phyloP scores from a whole-genome alignment of 2,113 vertebrate species.

The Mesitornis unicolor region DNA sequence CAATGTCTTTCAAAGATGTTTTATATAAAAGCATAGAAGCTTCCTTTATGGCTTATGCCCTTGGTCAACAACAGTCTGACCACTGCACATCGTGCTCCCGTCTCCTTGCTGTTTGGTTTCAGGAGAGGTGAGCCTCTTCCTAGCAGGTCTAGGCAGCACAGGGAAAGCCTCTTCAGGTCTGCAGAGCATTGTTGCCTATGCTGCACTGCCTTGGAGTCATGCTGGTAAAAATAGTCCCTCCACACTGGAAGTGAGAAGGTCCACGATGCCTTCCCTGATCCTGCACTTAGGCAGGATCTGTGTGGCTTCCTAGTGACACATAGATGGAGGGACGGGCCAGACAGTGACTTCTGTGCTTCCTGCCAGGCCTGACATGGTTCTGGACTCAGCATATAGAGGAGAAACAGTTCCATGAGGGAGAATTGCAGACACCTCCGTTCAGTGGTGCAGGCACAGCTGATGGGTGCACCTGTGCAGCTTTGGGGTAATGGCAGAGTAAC shows the following conservation, averaged over 20 bases:
- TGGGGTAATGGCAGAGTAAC: background rate
- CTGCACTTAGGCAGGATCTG: background rate
- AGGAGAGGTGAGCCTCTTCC: background rate
- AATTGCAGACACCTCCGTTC: background rate
- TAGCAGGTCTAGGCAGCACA: background rate
- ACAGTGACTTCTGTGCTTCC: background rate
- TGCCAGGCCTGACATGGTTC: background rate
- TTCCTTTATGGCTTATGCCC: background rate
- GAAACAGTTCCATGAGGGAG: background rate
- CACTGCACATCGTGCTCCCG: rapidly evolving
- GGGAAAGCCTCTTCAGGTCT: background rate
- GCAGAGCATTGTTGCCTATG: background rate
- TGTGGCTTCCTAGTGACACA: background rate
- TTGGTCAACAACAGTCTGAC: rapidly evolving
- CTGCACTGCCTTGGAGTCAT: background rate
- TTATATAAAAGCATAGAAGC: background rate
- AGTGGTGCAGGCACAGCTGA: rapidly evolving
- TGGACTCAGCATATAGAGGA: background rate
- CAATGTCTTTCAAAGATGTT: background rate
- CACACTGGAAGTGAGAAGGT: background rate
- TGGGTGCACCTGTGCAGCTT: rapidly evolving
- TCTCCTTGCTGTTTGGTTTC: background rate
- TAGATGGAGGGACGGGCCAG: rapidly evolving
- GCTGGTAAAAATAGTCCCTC: background rate
- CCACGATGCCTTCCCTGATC: background rate